Evolutionary conservation across 2,113 vertebrate species (phyloP).

Genomic region (Actinemys pallida): DNA sequence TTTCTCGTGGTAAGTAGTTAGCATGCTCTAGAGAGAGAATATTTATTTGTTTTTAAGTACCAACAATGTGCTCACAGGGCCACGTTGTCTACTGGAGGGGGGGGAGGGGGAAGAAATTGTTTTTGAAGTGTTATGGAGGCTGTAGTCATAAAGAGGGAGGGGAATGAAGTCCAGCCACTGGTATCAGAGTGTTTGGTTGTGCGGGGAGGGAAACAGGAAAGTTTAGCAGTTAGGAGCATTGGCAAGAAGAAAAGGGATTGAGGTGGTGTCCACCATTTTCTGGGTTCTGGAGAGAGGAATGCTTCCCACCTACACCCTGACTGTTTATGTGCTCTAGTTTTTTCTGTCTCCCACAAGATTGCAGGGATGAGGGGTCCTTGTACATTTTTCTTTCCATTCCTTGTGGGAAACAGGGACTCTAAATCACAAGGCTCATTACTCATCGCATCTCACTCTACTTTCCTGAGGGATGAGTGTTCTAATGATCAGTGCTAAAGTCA

Average conservation of each 20-base stretch:
- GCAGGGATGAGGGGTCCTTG: neutral
- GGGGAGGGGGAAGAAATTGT: neutral
- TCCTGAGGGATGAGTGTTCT: neutral
- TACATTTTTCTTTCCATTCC: neutral
- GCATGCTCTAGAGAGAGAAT: neutral
- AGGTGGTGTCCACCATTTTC: neutral
- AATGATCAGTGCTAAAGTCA: neutral
- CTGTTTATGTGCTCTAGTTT: neutral
- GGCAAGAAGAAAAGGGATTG: neutral
- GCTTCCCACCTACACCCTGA: neutral
- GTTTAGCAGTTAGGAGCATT: neutral
- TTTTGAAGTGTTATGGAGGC: neutral
- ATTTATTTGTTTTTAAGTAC: neutral
- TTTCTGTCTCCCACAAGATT: neutral
- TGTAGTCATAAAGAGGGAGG: neutral
- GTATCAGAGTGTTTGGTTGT: neutral
- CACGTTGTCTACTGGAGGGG: neutral
- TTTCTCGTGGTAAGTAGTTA: constrained; percentile 12
- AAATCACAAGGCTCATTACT: accelerated
- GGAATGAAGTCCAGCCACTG: neutral
- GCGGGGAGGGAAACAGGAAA: neutral
- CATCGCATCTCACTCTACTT: neutral
- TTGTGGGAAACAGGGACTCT: neutral
- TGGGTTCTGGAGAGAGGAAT: neutral
- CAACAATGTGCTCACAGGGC: neutral